phyloP scores from a whole-genome alignment of 1,140 invertebrate genomes.

The Bilobella aurantiaca region DNA sequence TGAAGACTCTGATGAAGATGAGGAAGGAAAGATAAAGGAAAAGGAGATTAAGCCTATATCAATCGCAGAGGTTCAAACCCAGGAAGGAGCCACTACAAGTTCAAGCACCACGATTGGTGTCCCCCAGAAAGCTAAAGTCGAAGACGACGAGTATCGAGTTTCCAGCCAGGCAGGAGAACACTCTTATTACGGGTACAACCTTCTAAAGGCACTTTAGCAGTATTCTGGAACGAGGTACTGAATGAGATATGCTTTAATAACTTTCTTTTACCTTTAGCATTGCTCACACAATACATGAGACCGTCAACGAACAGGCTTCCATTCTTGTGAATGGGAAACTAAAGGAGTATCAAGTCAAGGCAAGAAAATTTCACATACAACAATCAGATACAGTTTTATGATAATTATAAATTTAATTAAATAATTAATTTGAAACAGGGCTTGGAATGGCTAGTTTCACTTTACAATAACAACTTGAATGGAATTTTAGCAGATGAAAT shows the following conservation, averaged over 20 bases:
- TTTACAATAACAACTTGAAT: constrained; percentile 63
- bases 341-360: constrained; percentile 53
- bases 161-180: constrained; percentile 37
- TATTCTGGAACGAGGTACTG: too few relatives aligned
- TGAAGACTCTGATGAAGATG: constrained; percentile 32
- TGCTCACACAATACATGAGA: constrained; percentile 51
- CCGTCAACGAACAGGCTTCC: constrained; percentile 47
- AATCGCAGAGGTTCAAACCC: neutral
- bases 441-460: constrained; percentile 59
- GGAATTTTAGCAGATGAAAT: constrained; percentile 38
- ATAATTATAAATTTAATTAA: neutral
- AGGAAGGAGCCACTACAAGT: neutral
- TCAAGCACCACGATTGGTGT: too few relatives aligned
- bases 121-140: constrained; percentile 39
- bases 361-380: neutral
- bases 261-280: constrained; percentile 38
- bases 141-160: constrained; percentile 50
- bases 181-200: constrained; percentile 43
- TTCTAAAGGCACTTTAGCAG: neutral
- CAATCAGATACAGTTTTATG: neutral
- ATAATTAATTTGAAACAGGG: constrained; percentile 39
- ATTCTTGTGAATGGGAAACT: constrained; percentile 51
- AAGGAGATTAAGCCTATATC: neutral
- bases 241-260: neutral
- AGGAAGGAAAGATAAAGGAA: constrained; percentile 17